Evolutionary conservation across 2,888 invertebrate species (phyloP).

Genomic region (Andrena trimmerana): DNA sequence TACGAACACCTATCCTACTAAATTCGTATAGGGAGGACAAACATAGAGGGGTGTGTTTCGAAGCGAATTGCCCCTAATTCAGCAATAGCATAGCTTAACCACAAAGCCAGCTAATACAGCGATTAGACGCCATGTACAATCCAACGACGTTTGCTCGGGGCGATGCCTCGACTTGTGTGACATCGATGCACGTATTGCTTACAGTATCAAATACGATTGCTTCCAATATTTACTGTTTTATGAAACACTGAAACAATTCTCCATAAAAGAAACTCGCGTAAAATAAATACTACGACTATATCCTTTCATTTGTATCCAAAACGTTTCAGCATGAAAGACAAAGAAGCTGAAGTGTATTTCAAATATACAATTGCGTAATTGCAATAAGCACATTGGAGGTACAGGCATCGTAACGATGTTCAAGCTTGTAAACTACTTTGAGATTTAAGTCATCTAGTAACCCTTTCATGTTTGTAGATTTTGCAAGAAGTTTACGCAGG

Average conservation of each 20-base stretch:
- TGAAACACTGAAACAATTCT: too few relatives aligned
- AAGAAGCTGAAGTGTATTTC: too few relatives aligned
- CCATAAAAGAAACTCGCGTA: too few relatives aligned
- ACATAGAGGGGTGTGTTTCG: slow-evolving; percentile 77
- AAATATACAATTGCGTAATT: too few relatives aligned
- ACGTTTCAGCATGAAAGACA: too few relatives aligned
- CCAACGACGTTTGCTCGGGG: slow-evolving; percentile 74
- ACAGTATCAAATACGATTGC: slow-evolving; percentile 56
- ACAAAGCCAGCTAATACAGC: slow-evolving; percentile 81
- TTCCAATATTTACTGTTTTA: slow-evolving; percentile 27
- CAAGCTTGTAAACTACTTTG: too few relatives aligned
- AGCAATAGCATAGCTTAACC: slow-evolving; percentile 80
- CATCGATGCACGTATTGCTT: slow-evolving; percentile 76
- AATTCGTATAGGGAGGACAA: slow-evolving; percentile 70
- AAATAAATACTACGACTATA: too few relatives aligned
- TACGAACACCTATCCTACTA: slow-evolving; percentile 22
- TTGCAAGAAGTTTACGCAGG: background rate
- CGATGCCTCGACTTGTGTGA: slow-evolving; percentile 73
- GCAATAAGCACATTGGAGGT: too few relatives aligned
- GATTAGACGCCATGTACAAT: slow-evolving; percentile 79
- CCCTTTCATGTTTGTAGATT: too few relatives aligned
- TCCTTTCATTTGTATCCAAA: too few relatives aligned
- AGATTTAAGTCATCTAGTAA: too few relatives aligned
- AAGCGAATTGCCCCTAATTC: slow-evolving; percentile 78
- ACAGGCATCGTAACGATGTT: too few relatives aligned